A percentile compares a stretch with the other conserved stretches of the same genome.
Evolutionary conservation across 2,888 invertebrate genomes (phyloP).

Genomic region (Cerceris ruficornis): DNA sequence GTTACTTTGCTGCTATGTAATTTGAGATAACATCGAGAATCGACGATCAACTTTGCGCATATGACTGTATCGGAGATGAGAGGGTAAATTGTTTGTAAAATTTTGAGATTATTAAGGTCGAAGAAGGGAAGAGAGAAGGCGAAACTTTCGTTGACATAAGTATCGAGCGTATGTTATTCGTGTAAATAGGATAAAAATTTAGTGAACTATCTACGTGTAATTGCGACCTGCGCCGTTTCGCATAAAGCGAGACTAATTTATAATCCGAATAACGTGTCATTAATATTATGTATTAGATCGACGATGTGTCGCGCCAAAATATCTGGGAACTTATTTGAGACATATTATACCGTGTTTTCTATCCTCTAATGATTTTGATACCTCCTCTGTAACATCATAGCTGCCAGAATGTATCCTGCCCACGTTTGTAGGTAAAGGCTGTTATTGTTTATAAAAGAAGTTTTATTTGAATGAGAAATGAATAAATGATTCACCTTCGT

Average conservation of each 20-base stretch:
- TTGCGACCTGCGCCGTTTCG: slow-evolving; percentile 44
- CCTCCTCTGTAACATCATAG: slow-evolving; percentile 71
- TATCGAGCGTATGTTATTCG: slow-evolving; percentile 78
- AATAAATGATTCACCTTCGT: slow-evolving; percentile 78
- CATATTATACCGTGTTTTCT: slow-evolving; percentile 76
- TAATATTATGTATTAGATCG: slow-evolving; percentile 72
- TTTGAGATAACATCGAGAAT: slow-evolving; percentile 79
- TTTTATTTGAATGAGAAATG: slow-evolving; percentile 76
- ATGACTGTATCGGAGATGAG: slow-evolving; percentile 64
- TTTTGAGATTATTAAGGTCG: slow-evolving; percentile 69
- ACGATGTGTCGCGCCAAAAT: slow-evolving; percentile 60
- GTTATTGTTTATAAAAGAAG: slow-evolving; percentile 77
- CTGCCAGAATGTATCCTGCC: slow-evolving; percentile 51
- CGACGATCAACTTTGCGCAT: slow-evolving; percentile 64
- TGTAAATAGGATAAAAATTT: slow-evolving; percentile 80
- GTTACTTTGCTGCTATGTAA: slow-evolving; percentile 69
- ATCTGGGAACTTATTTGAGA: slow-evolving; percentile 57
- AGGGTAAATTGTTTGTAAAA: slow-evolving; percentile 71
- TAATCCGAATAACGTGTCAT: slow-evolving; percentile 72
- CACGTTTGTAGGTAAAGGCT: slow-evolving; percentile 69
- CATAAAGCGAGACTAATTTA: slow-evolving; percentile 62
- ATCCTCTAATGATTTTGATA: slow-evolving; percentile 79
- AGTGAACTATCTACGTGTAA: slow-evolving; percentile 70
- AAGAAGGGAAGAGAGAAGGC: slow-evolving; percentile 47
- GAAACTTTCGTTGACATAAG: slow-evolving; percentile 73